Percentiles rank a stretch among this genome's conserved stretches.
These are phyloP conservation scores for Choristoneura fumiferana DNA, from an alignment of 1,140 invertebrate species.

Conservation along the genomic window DNA sequence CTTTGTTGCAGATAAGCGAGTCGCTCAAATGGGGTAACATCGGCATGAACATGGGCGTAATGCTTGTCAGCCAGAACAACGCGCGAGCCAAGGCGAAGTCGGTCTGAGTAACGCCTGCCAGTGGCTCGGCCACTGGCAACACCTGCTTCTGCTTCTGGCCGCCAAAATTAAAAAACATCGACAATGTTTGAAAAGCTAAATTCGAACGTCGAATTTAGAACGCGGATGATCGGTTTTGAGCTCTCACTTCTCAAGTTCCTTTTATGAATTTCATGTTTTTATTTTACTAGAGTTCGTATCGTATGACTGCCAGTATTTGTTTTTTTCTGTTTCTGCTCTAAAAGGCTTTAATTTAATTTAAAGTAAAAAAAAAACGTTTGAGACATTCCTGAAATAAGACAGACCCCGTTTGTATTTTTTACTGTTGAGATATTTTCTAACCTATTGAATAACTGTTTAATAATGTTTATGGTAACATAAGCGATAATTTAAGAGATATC, in stretches of 20 bases:
- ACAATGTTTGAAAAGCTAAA: slow-evolving; percentile 45
- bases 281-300: slow-evolving; percentile 24
- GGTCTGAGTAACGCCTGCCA: slow-evolving; percentile 65
- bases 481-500: slow-evolving; percentile 30
- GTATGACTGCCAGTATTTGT: slow-evolving; percentile 34
- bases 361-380: slow-evolving; percentile 24
- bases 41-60: slow-evolving; percentile 82
- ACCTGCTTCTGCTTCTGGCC: slow-evolving; percentile 52
- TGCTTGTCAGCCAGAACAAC: slow-evolving; percentile 78
- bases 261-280: slow-evolving; percentile 27
- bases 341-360: slow-evolving; percentile 35
- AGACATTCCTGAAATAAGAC: slow-evolving; percentile 44
- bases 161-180: slow-evolving; percentile 51
- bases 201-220: slow-evolving; percentile 26
- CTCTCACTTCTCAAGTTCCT: slow-evolving; percentile 24
- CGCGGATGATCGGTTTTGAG: slow-evolving; percentile 5
- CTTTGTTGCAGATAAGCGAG: slow-evolving; percentile 82
- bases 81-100: slow-evolving; percentile 71
- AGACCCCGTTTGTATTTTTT: slow-evolving; percentile 20
- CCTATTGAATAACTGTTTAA: slow-evolving; percentile 33
- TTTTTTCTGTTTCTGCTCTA: slow-evolving; percentile 25
- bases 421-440: slow-evolving; percentile 26
- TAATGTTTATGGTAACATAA: slow-evolving; percentile 24
- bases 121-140: slow-evolving; percentile 50
- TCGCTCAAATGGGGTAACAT: slow-evolving; percentile 83